Conservation (phyloP, 2,888 invertebrate species). For the Hyposoter dolosus region DNA sequence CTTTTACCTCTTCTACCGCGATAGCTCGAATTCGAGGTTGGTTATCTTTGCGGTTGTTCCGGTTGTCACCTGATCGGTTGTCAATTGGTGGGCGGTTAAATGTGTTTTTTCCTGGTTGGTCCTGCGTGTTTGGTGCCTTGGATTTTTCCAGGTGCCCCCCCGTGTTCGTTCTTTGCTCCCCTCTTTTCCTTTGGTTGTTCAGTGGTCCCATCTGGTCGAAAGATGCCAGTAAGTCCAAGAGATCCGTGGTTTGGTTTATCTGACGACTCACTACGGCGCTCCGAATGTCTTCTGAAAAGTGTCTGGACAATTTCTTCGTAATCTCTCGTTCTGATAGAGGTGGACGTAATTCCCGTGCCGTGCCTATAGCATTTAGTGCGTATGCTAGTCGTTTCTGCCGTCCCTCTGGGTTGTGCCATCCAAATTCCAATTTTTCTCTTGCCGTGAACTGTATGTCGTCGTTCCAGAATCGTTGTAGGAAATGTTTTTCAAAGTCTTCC, state of each 20-base stretch:
- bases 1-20: background rate
- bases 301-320: background rate
- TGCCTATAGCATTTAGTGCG: background rate
- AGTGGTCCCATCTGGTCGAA: slow-evolving; percentile 8
- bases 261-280: no score
- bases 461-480: background rate
- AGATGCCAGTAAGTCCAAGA: background rate
- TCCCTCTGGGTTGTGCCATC: background rate
- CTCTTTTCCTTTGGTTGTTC: background rate
- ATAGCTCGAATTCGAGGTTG: background rate
- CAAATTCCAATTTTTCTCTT: background rate
- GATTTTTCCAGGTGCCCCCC: background rate
- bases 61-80: background rate
- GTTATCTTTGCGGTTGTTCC: background rate
- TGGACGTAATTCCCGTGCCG: background rate
- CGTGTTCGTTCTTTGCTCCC: background rate
- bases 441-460: background rate
- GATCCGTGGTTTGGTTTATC: background rate
- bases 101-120: background rate
- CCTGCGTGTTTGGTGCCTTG: background rate
- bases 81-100: background rate
- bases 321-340: background rate
- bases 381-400: background rate
- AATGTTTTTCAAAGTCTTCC: background rate
- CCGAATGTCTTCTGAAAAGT: no score